Base-by-base conservation (phyloP, 2,888 invertebrate genomes). In the Strigamia crassipes region DNA sequence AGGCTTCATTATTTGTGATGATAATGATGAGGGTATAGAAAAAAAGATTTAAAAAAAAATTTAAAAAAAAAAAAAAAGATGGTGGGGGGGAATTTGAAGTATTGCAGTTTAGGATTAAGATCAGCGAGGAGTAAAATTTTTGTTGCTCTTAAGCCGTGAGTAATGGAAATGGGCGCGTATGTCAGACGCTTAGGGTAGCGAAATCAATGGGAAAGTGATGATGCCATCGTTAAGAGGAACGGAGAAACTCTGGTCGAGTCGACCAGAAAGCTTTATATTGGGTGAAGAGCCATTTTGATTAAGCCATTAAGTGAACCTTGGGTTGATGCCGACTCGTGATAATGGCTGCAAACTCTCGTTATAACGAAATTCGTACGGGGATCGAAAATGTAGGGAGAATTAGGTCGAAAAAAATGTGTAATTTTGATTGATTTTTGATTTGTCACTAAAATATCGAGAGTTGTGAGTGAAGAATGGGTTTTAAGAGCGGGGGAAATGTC, bases 261-360 rank as follows among this genome's bases (percentile, higher is more conserved):
- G 56, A 56, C 56, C 21, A 56, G 56, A 66, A 27, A 27, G 5
- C 66, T 12, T 23, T 27, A 27, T 73, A 12, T 18, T 78, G 18
- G 78, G 38, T 78, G 78, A 78, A 78, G 42, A 42, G 78, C 41
- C 78, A 9, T 78, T 78, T 78, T 78, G 78, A 78, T 78, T 78
- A 78, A 78, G 78, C 78, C 78, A 78, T 78, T 78, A 78, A 42
- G 38, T 18, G 78, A 21, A 73, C 41, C 12, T 18, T 38, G 4
- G 38, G 78, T 42, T 21, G 78, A 78, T 78, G 41, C 42, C 78
- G 78, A 41, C 73, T 18, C 2, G 41, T 42, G 78, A 78, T 78
- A 78, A 77, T 77, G 31, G 15, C 41, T 15, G 23, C 31, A 15
- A 13, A 15, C 13, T 31, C 31, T 73, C 23, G 12, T 15, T 61